phyloP scores from a whole-genome alignment of 2,113 vertebrate genomes.

The Calidris pygmaea region DNA sequence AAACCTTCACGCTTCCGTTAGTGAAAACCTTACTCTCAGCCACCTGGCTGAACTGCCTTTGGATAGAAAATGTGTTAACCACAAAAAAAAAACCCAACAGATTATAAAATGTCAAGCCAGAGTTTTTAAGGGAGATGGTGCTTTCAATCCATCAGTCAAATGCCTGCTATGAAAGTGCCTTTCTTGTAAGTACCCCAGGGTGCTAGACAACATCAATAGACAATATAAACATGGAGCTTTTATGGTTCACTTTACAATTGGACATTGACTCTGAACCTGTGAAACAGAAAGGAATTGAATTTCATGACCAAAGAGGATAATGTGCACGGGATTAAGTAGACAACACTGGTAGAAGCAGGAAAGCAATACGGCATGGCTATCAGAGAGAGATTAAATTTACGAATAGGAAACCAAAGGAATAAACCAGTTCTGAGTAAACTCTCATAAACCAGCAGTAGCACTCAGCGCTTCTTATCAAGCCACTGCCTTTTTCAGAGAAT shows the following conservation, averaged over 20 bases:
- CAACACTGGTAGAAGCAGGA: background rate
- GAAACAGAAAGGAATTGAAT: slow-evolving; percentile 60
- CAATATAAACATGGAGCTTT: slow-evolving; percentile 53
- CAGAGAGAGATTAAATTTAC: slow-evolving; percentile 15
- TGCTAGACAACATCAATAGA: slow-evolving; percentile 33
- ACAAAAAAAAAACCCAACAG: background rate
- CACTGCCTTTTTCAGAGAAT: slow-evolving; percentile 32
- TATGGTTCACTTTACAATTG: slow-evolving; percentile 58
- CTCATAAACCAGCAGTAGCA: slow-evolving; percentile 1
- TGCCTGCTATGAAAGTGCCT: slow-evolving; percentile 20
- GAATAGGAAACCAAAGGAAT: slow-evolving; percentile 21
- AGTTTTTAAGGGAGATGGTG: slow-evolving; percentile 16
- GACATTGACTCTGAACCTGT: slow-evolving; percentile 52
- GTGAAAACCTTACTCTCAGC: background rate
- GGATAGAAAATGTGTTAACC: slow-evolving; percentile 48
- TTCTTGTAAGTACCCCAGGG: slow-evolving; percentile 46
- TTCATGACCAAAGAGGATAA: slow-evolving; percentile 41
- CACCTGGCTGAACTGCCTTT: slow-evolving; percentile 23
- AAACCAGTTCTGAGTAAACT: slow-evolving; percentile 26
- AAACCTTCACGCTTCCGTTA: background rate
- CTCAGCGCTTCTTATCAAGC: slow-evolving; percentile 46
- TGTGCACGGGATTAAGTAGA: slow-evolving; percentile 24
- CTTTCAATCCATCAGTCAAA: slow-evolving; percentile 59
- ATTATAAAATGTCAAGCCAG: background rate
- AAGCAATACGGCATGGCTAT: background rate